These are phyloP conservation scores for Micronisus gabar DNA, from an alignment of 2,113 vertebrate genomes.

Conservation along the genomic window DNA sequence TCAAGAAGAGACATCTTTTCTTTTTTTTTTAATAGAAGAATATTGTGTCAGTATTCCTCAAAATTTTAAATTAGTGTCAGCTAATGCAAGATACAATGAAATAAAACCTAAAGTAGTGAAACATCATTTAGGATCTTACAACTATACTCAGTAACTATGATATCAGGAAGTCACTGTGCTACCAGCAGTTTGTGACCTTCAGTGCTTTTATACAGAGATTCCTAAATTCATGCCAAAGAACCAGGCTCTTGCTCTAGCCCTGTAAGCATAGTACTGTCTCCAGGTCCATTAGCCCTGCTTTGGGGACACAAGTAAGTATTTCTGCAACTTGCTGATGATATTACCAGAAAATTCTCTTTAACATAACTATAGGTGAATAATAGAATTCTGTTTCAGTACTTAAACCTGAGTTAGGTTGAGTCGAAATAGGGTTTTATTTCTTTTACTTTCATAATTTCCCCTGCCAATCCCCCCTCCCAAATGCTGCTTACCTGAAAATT, in stretches of 20 bases:
- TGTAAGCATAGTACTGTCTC: not conserved
- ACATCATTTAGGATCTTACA: not conserved
- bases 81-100: not conserved
- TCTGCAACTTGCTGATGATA: not conserved
- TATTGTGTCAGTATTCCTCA: not conserved
- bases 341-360: not conserved
- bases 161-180: not conserved
- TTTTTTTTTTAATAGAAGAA: not conserved
- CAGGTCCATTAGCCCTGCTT: not conserved
- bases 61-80: not conserved
- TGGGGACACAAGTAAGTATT: not conserved
- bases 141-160: not conserved
- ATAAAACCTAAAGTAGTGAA: not conserved
- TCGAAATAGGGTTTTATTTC: not conserved
- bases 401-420: not conserved
- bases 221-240: not conserved
- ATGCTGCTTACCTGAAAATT: not conserved
- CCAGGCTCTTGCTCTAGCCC: rapidly evolving
- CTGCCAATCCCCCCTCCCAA: rapidly evolving
- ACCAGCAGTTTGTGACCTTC: not conserved
- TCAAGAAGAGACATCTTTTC: not conserved
- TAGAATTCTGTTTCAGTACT: not conserved
- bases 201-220: not conserved
- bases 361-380: not conserved
- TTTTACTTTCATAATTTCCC: not conserved